These are phyloP conservation scores for Aphodius sticticus DNA, from an alignment of 2,888 invertebrate genomes.

Conservation along the genomic window DNA sequence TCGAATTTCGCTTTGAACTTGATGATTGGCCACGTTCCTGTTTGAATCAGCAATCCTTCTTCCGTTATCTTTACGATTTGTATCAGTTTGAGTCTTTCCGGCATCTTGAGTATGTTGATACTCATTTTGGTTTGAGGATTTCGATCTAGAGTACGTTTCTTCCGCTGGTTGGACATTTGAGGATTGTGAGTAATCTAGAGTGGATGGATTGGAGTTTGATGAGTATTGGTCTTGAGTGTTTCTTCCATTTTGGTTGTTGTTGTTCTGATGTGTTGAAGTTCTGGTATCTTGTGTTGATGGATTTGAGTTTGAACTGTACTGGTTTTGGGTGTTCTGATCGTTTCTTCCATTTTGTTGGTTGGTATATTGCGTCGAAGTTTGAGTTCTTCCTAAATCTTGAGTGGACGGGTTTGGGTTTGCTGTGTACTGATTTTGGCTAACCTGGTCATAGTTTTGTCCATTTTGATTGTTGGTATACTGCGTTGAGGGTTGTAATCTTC, in stretches of 20 bases:
- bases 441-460: not conserved
- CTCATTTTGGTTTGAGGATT: not conserved
- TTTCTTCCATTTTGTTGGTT: not conserved
- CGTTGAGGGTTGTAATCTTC: not conserved
- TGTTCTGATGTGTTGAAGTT: not conserved
- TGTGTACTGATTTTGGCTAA: not conserved
- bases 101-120: not conserved
- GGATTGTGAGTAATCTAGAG: not conserved
- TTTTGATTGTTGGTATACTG: not conserved
- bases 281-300: not conserved
- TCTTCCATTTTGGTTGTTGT: not conserved
- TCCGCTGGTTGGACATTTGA: not conserved
- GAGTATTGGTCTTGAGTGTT: not conserved
- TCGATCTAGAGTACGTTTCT: constrained; percentile 29
- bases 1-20: not conserved
- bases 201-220: not conserved
- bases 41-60: not conserved
- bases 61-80: constrained; percentile 8
- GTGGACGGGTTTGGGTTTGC: not conserved
- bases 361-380: not conserved
- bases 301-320: not conserved
- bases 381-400: too few species aligned
- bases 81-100: not conserved
- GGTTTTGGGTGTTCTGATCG: not conserved
- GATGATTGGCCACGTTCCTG: not conserved